Conservation (phyloP, 2,797 vertebrate genomes). For the Loris lydekkerianus region DNA sequence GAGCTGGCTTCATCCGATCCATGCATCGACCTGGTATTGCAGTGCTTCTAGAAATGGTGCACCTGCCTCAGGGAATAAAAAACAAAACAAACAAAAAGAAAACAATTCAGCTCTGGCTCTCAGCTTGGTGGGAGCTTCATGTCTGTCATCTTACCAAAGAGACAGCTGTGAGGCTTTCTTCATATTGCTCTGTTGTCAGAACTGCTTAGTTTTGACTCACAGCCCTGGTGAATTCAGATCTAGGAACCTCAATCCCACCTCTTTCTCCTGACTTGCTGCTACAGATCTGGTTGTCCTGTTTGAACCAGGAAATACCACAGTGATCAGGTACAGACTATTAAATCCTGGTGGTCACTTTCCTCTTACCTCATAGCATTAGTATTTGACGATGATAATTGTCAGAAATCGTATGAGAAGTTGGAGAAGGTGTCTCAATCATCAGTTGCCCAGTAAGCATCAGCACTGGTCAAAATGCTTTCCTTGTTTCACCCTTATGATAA, state of each 20-base stretch:
- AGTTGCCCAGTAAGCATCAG: neutral
- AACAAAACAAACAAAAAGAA: no score
- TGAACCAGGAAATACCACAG: neutral
- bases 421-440: neutral
- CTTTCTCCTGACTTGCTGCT: neutral
- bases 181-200: neutral
- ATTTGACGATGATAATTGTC: neutral
- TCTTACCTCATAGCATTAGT: neutral
- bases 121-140: neutral
- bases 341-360: neutral
- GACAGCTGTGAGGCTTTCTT: neutral
- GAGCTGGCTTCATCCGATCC: no score
- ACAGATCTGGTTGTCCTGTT: neutral
- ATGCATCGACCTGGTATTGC: no score
- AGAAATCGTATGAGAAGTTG: neutral
- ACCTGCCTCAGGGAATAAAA: no score
- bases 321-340: neutral
- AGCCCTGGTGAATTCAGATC: neutral
- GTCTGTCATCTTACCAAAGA: neutral
- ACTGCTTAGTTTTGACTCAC: conserved; percentile 39
- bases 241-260: neutral
- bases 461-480: neutral
- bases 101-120: no score
- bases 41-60: no score
- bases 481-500: neutral